phyloP scores from a whole-genome alignment of 2,113 vertebrate genomes.

The Elephas maximus region DNA sequence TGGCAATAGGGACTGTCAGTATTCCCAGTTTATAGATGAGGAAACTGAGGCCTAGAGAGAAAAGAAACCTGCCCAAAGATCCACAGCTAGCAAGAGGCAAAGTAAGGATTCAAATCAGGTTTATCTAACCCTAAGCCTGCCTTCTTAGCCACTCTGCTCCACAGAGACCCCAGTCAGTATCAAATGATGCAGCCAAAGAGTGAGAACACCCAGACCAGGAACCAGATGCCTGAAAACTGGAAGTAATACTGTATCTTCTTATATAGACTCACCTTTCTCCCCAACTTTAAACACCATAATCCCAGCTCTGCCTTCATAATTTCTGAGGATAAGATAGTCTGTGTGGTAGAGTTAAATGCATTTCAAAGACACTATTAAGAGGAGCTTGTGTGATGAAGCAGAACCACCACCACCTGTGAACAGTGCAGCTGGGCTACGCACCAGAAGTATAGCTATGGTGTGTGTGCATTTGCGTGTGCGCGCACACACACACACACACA shows the following conservation, averaged over 20 bases:
- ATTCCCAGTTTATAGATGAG: not conserved
- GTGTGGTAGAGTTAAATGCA: not conserved
- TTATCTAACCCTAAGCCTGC: not conserved
- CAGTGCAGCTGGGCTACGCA: not conserved
- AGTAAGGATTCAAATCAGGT: conserved; percentile 15
- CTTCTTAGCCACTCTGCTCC: not conserved
- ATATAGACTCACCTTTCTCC: not conserved
- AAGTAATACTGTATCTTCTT: not conserved
- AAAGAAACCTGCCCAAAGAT: not conserved
- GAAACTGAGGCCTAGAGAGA: conserved; percentile 10
- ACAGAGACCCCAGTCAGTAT: not conserved
- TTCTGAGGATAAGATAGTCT: not conserved
- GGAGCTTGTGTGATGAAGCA: not conserved
- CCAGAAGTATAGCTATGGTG: not conserved
- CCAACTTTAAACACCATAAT: not conserved
- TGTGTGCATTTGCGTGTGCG: not conserved
- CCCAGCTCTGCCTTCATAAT: not conserved
- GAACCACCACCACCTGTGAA: not conserved
- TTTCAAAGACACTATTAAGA: not conserved
- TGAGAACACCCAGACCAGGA: not conserved
- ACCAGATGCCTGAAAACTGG: not conserved
- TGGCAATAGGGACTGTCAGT: not conserved
- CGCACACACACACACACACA: too few relatives aligned
- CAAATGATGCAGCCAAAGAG: not conserved
- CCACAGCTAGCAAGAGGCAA: not conserved